Percentiles rank a stretch among this genome's conserved stretches.
Evolutionary conservation across 2,797 vertebrate genomes (phyloP).

Genomic region (Rhabdomys pumilio): DNA sequence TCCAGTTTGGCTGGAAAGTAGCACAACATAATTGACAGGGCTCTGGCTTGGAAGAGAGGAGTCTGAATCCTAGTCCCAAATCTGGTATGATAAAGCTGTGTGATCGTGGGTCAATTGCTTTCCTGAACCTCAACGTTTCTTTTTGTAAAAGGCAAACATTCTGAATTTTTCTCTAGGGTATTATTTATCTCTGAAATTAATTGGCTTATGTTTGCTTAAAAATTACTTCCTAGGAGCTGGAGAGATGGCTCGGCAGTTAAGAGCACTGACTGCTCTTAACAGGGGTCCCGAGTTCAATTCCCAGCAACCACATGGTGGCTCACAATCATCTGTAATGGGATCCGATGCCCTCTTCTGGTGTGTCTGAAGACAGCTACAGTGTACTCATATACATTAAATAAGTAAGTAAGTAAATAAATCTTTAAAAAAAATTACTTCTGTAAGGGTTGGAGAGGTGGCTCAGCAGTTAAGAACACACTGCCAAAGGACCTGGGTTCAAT

Average conservation of each 20-base stretch:
- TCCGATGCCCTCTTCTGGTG: too few relatives aligned
- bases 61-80: rapidly evolving
- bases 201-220: not conserved
- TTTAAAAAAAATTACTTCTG: too few relatives aligned
- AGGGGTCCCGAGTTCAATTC: not conserved
- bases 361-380: too few relatives aligned
- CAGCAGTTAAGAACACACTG: too few relatives aligned
- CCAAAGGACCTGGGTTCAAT: too few relatives aligned
- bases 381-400: too few relatives aligned
- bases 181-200: not conserved
- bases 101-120: not conserved
- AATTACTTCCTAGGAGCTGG: not conserved
- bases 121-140: not conserved
- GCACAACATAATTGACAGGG: not conserved
- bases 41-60: not conserved
- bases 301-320: not conserved
- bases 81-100: not conserved
- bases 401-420: too few relatives aligned
- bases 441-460: too few relatives aligned
- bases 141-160: not conserved
- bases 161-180: not conserved
- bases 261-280: not conserved
- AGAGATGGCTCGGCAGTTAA: not conserved
- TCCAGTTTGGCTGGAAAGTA: not conserved
- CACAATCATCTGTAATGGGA: not conserved